Evolutionary conservation across 1,140 invertebrate genomes (phyloP).

Genomic region (Drosophila watanabei): DNA sequence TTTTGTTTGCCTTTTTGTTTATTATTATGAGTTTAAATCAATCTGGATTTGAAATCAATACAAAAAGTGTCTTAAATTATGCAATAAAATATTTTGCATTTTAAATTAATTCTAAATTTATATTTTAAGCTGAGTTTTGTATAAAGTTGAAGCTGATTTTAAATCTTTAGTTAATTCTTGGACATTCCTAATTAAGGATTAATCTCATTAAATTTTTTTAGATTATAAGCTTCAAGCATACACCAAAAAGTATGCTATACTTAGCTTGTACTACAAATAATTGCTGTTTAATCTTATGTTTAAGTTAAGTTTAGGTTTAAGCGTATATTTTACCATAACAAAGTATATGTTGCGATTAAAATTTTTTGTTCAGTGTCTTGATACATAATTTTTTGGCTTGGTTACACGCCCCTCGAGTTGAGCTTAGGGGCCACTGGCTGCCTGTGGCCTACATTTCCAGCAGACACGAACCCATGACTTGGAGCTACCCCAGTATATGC

Average conservation of each 20-base stretch:
- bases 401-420: constrained; percentile 32
- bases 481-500: constrained; percentile 24
- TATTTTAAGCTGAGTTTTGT: neutral
- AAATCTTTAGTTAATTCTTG: neutral
- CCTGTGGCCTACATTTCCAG: constrained; percentile 49
- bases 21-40: neutral
- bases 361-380: constrained; percentile 7
- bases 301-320: too few relatives aligned
- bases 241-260: neutral
- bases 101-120: neutral
- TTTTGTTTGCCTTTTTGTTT: neutral
- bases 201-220: neutral
- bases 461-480: constrained; percentile 44
- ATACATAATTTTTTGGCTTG: constrained; percentile 24
- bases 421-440: constrained; percentile 47
- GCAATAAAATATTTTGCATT: neutral
- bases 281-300: too few relatives aligned
- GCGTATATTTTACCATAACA: too few relatives aligned
- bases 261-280: neutral
- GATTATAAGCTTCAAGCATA: neutral
- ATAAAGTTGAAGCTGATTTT: neutral
- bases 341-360: too few relatives aligned
- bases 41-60: neutral
- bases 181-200: neutral
- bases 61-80: neutral